Percentiles rank a stretch among this genome's conserved stretches.
Conservation (phyloP, 2,888 invertebrate species). For the Thecocarcelia acutangulata region DNA sequence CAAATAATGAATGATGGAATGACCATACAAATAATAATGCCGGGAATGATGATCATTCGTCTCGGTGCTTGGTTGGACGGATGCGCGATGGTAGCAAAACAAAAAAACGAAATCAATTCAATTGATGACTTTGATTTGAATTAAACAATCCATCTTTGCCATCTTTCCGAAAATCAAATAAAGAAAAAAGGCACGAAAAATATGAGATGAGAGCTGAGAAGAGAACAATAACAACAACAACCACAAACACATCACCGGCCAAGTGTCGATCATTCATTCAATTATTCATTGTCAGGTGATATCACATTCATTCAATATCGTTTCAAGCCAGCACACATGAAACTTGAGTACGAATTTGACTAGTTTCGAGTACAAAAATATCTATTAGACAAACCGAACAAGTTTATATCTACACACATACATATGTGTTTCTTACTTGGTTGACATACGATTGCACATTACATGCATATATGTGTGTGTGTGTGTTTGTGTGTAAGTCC, state of each 20-base stretch:
- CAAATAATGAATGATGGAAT: conserved; percentile 56
- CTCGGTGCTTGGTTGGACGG: conserved; percentile 18
- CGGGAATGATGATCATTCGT: conserved; percentile 13
- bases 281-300: conserved; percentile 56
- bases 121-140: conserved; percentile 65
- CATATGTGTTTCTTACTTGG: background rate
- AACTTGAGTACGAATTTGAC: conserved; percentile 7
- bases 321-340: conserved; percentile 1
- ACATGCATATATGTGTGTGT: background rate
- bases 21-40: conserved; percentile 33
- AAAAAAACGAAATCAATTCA: conserved; percentile 62
- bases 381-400: conserved; percentile 29
- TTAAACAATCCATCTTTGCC: conserved; percentile 63
- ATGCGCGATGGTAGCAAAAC: conserved; percentile 36
- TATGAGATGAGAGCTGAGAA: background rate
- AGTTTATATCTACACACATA: too few relatives aligned
- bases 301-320: conserved; percentile 61
- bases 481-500: conserved; percentile 2
- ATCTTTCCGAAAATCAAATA: conserved; percentile 25
- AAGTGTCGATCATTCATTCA: conserved; percentile 66
- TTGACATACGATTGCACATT: background rate
- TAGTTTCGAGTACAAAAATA: too few relatives aligned
- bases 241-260: conserved; percentile 13
- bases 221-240: conserved; percentile 9
- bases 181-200: conserved; percentile 4